A percentile compares a stretch with the other conserved stretches of the same genome.
Conservation (phyloP, 2,797 vertebrate species). For the Myiotriccus ornatus region DNA sequence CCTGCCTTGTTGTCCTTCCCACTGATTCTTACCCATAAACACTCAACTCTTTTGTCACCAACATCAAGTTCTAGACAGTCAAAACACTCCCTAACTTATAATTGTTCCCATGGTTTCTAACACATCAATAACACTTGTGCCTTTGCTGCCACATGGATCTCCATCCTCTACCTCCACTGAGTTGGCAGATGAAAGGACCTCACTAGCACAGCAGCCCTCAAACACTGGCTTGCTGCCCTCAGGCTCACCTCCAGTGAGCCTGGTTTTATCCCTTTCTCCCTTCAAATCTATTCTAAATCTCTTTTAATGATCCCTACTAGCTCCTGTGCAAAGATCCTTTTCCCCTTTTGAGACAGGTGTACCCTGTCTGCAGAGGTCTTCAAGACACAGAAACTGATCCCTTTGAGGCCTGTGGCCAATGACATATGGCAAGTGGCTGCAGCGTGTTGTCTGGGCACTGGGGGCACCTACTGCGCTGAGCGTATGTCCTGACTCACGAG, state of each 20-base stretch:
- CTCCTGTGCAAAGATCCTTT: background rate
- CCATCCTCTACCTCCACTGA: background rate
- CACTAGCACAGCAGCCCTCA: background rate
- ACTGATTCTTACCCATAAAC: background rate
- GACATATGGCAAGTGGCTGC: slow-evolving; percentile 21
- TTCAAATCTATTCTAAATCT: background rate
- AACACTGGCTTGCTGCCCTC: background rate
- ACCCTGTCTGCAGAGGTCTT: background rate
- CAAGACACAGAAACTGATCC: background rate
- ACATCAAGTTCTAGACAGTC: background rate
- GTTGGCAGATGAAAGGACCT: background rate
- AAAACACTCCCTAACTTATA: background rate
- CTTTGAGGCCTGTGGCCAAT: background rate
- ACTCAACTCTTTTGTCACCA: background rate
- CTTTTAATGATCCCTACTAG: background rate
- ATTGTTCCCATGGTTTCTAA: background rate
- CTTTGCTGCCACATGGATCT: background rate
- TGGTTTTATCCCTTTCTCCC: background rate
- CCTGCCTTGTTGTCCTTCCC: background rate
- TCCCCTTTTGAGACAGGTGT: background rate
- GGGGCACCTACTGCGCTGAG: background rate
- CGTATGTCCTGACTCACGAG: background rate
- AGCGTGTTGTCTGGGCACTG: background rate
- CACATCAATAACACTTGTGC: fast-evolving
- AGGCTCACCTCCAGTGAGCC: background rate